These are phyloP conservation scores for Gymnosoma rotundatum DNA, from an alignment of 2,888 invertebrate species.

Conservation along the genomic window DNA sequence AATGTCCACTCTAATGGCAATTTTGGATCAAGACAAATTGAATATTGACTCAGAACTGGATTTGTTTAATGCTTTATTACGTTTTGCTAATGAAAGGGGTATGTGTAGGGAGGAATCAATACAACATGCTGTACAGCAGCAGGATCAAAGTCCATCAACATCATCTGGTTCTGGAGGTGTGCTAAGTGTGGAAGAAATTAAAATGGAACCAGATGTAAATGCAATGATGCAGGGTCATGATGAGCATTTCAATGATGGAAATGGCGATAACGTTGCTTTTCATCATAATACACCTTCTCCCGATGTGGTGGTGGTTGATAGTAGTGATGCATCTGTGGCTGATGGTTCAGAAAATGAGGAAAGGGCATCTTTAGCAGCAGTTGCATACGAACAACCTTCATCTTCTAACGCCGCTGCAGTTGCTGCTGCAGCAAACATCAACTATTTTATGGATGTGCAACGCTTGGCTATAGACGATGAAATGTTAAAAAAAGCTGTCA, in stretches of 20 bases:
- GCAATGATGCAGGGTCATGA: conserved; percentile 77
- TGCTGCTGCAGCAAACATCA: conserved; percentile 73
- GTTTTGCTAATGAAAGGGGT: conserved; percentile 85
- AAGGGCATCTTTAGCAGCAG: conserved; percentile 27
- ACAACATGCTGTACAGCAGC: conserved; percentile 44
- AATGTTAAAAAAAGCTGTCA: conserved; percentile 86
- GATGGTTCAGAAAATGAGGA: conserved; percentile 62
- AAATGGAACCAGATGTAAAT: conserved; percentile 80
- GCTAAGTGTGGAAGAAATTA: conserved; percentile 77
- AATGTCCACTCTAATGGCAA: conserved; percentile 87
- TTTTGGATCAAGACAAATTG: conserved; percentile 89
- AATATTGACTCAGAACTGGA: conserved; percentile 90
- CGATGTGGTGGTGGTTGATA: conserved; percentile 78
- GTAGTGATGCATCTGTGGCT: conserved; percentile 75
- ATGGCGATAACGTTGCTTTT: conserved; percentile 64
- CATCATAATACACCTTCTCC: conserved; percentile 62
- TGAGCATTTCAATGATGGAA: conserved; percentile 71
- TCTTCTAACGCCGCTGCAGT: conserved; percentile 50
- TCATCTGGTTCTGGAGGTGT: conserved; percentile 50
- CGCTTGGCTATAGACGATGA: conserved; percentile 77
- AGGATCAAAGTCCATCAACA: conserved; percentile 3
- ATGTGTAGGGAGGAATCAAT: conserved; percentile 73
- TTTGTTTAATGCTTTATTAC: conserved; percentile 88
- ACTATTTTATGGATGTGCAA: conserved; percentile 78
- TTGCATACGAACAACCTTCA: conserved; percentile 51